Conservation (phyloP, 2,888 invertebrate species). For the Craniophora ligustri region DNA sequence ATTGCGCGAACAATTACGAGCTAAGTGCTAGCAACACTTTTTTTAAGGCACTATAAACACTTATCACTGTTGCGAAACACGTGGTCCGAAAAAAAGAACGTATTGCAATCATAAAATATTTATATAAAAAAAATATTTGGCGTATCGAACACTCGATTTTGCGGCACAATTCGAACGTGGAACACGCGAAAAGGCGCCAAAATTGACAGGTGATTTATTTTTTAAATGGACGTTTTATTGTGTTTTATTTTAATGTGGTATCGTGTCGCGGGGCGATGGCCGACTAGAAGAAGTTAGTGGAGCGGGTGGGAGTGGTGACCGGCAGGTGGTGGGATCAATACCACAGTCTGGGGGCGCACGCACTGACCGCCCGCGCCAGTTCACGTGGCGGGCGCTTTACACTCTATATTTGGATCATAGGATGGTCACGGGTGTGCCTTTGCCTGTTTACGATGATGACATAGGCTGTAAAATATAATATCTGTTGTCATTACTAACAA, state of each 20-base stretch:
- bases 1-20: slow-evolving; percentile 64
- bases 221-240: slow-evolving; percentile 53
- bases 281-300: slow-evolving; percentile 80
- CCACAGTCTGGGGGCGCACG: slow-evolving; percentile 85
- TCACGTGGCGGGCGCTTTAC: slow-evolving; percentile 64
- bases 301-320: slow-evolving; percentile 82
- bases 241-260: slow-evolving; percentile 68
- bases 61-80: slow-evolving; percentile 54
- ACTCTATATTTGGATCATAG: slow-evolving; percentile 75
- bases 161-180: slow-evolving; percentile 46
- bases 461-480: slow-evolving; percentile 17
- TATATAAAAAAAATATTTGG: slow-evolving; percentile 47
- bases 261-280: slow-evolving; percentile 82
- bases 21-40: slow-evolving; percentile 60
- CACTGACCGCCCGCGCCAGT: slow-evolving; percentile 80
- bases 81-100: slow-evolving; percentile 43
- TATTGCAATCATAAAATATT: slow-evolving; percentile 16
- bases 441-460: slow-evolving; percentile 51
- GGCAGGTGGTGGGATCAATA: slow-evolving; percentile 85
- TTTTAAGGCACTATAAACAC: slow-evolving; percentile 58
- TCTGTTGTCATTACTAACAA: not conserved
- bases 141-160: slow-evolving; percentile 51
- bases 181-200: slow-evolving; percentile 48
- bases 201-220: slow-evolving; percentile 61
- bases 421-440: slow-evolving; percentile 65